Evolutionary conservation across 2,888 invertebrate genomes (phyloP), one percentile per base, ranked within the genome.

Genomic region (Tetanocera ferruginea): DNA sequence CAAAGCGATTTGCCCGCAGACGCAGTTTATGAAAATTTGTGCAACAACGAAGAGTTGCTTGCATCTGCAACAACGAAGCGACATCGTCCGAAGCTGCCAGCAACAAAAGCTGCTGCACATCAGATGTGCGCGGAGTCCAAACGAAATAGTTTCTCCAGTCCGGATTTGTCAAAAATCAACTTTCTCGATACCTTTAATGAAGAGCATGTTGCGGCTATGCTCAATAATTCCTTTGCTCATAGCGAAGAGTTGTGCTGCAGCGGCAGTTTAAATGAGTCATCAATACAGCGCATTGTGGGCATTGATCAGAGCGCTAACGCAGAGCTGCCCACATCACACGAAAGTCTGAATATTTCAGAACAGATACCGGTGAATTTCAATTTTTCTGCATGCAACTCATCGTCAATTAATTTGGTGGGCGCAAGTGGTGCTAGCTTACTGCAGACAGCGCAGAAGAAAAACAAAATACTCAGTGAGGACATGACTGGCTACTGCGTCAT

Each of bases 141-240:
- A 62, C 88, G 90, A 0, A 89, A 90, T 69, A 90, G 90, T 72
- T 89, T 89, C 76, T 90, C 90, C 0, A 90, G 89, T 80, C 90
- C 90, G 0, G 90, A 90, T 83, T 82, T 90, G 2, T 88, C 89
- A 0, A 87, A 89, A 79, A 86, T 88, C 0, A 87, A 88, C 71
- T 85, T 84, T 37, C 78, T 88, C 43, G 87, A 89, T 66, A 84
- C 83, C 3, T 84, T 86, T 28, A 86, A 85, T 25, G 88, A 85
- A 37, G 84, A 85, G 0, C 82, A 85, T 31, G 69, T 84, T 1
- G 82, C 81, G 0, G 82, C 81, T 37, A 78, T 82, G 37, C 76
- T 83, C 34, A 69, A 82, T 0, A 83, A 81, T 8, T 85, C 86
- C 1, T 78, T 84, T 23, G 84, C 83, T 14, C 85, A 84, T 5